Percentiles rank a stretch among this genome's conserved stretches.
Evolutionary conservation across 2,888 invertebrate species (phyloP).

Genomic region (Cenopis cana): DNA sequence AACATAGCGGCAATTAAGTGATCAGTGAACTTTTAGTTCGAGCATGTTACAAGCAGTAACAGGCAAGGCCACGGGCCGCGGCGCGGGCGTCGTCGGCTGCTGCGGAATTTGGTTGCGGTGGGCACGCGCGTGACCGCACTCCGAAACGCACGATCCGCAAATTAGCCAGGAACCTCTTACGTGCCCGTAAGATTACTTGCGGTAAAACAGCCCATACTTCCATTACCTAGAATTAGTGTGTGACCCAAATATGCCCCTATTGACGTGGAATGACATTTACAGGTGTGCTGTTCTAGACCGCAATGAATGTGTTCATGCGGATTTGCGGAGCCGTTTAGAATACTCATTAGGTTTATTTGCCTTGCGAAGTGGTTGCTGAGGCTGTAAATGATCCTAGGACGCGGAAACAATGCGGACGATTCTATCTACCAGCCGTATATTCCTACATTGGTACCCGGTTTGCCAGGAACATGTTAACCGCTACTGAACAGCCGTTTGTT

Average conservation of each 20-base stretch:
- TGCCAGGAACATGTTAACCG: constrained; percentile 58
- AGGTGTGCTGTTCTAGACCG: constrained; percentile 73
- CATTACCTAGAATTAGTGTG: constrained; percentile 75
- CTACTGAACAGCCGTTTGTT: constrained; percentile 58
- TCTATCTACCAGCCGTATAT: constrained; percentile 59
- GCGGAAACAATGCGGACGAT: constrained; percentile 57
- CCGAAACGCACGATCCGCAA: constrained; percentile 75
- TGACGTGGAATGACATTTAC: constrained; percentile 77
- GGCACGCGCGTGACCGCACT: constrained; percentile 73
- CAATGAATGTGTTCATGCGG: constrained; percentile 65
- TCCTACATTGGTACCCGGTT: constrained; percentile 54
- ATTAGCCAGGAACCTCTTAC: constrained; percentile 74
- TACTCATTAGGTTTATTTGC: constrained; percentile 69
- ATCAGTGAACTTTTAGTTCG: constrained; percentile 49
- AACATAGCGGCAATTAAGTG: constrained; percentile 48
- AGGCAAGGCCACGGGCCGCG: constrained; percentile 39
- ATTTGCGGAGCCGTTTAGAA: constrained; percentile 64
- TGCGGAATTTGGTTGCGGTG: constrained; percentile 72
- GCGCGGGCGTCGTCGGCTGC: constrained; percentile 61
- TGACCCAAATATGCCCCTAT: constrained; percentile 77
- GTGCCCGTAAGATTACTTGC: constrained; percentile 73
- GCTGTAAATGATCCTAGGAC: constrained; percentile 53
- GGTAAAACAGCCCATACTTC: constrained; percentile 71
- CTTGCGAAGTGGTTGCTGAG: constrained; percentile 59
- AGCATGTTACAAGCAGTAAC: constrained; percentile 33